Evolutionary conservation across 2,797 vertebrate species (phyloP).

Genomic region (Ispidina lecontei): DNA sequence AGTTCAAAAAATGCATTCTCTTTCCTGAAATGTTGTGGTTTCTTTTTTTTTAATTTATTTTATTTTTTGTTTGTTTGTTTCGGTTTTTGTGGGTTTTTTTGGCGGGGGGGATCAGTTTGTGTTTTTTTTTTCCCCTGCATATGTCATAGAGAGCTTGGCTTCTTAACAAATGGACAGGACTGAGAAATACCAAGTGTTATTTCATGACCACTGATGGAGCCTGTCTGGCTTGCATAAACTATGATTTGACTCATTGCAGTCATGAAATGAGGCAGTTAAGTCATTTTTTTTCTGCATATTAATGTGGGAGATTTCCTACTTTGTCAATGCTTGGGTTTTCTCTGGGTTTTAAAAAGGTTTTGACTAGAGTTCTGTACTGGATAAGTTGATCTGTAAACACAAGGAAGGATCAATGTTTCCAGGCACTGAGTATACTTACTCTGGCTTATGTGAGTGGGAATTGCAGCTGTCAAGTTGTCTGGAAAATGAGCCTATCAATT

Average conservation of each 20-base stretch:
- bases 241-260: neutral
- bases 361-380: neutral
- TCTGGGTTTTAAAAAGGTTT: neutral
- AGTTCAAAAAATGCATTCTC: neutral
- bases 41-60: no score
- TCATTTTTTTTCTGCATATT: neutral
- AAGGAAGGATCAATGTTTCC: neutral
- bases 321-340: neutral
- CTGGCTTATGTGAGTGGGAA: neutral
- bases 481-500: neutral
- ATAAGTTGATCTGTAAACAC: neutral
- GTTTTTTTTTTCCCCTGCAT: neutral
- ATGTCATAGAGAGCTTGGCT: neutral
- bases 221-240: neutral
- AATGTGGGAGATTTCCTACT: neutral
- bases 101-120: no score
- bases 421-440: neutral
- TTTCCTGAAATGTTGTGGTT: neutral
- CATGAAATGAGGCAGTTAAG: neutral
- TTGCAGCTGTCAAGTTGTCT: neutral
- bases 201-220: neutral
- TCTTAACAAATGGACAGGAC: neutral
- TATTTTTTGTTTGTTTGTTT: no score
- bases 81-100: no score
- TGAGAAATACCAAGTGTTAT: neutral